A percentile compares a stretch with the other conserved stretches of the same genome.
Evolutionary conservation across 2,888 invertebrate species (phyloP).

Genomic region (Scaeva pyrastri): DNA sequence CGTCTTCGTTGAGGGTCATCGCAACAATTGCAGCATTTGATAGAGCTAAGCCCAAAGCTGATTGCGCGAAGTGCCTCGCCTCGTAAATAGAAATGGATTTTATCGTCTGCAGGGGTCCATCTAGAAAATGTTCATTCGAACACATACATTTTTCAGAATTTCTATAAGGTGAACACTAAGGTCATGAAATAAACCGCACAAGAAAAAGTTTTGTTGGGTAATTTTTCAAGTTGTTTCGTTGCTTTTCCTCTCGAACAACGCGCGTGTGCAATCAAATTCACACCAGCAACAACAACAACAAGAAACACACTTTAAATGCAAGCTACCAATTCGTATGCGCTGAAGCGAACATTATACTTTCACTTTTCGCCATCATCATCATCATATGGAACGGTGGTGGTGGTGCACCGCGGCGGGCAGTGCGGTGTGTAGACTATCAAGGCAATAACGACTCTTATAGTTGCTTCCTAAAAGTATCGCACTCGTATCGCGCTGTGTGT

Average conservation of each 20-base stretch:
- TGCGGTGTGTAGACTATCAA: constrained; percentile 33
- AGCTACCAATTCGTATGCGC: constrained; percentile 53
- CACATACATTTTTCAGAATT: constrained; percentile 48
- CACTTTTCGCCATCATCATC: constrained; percentile 53
- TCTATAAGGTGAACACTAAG: constrained; percentile 46
- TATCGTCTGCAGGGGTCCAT: constrained; percentile 59
- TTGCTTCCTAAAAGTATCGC: constrained; percentile 64
- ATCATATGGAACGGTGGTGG: constrained; percentile 2
- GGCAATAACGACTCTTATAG: constrained; percentile 39
- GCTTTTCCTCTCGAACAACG: not conserved
- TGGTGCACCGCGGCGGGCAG: too few relatives aligned
- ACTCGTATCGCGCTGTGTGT: constrained; percentile 23
- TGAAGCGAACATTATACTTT: constrained; percentile 58
- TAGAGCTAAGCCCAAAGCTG: constrained; percentile 23
- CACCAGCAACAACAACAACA: constrained; percentile 35
- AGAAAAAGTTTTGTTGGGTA: constrained; percentile 40
- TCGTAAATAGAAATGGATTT: constrained; percentile 32
- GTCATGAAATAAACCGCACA: constrained; percentile 46
- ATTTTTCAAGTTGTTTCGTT: constrained; percentile 57
- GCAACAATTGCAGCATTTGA: constrained; percentile 40
- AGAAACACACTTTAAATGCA: constrained; percentile 21
- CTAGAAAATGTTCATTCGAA: constrained; percentile 48
- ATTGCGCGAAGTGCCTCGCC: constrained; percentile 3
- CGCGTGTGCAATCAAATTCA: constrained; percentile 47
- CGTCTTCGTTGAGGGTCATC: constrained; percentile 36